phyloP scores from a whole-genome alignment of 2,797 vertebrate species.

The Mastacembelus armatus region DNA sequence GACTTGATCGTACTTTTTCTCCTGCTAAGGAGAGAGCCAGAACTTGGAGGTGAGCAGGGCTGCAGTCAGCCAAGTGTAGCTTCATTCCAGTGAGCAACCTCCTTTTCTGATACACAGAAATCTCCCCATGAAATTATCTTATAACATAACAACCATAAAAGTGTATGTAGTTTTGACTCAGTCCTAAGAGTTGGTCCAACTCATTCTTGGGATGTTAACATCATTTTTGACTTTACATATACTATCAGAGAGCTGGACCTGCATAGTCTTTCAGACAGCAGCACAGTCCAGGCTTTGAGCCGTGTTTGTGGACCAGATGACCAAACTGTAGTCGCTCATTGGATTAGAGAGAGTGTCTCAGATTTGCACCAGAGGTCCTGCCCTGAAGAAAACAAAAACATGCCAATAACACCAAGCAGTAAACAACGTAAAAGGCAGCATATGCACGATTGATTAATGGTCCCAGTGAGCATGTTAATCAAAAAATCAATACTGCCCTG shows the following conservation, averaged over 20 bases:
- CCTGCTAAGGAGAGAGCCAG: not conserved
- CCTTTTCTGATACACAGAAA: not conserved
- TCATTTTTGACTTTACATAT: too few species aligned
- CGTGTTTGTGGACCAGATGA: conserved; percentile 51
- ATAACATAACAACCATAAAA: too few species aligned
- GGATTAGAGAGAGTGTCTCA: conserved; percentile 33
- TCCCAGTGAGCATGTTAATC: conserved; percentile 9
- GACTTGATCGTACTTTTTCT: conserved; percentile 17
- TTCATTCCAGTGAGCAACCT: not conserved
- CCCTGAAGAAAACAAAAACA: conserved; percentile 34
- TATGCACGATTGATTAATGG: conserved; percentile 9
- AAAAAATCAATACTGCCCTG: conserved; percentile 19
- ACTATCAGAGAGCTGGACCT: too few species aligned
- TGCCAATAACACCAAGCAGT: not conserved
- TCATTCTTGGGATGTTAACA: too few species aligned
- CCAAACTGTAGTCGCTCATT: conserved; percentile 34
- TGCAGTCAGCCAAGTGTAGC: not conserved
- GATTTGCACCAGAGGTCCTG: conserved; percentile 11
- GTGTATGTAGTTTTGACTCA: too few species aligned
- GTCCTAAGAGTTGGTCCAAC: too few species aligned
- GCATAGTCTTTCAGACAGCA: too few species aligned
- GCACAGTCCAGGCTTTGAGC: too few species aligned
- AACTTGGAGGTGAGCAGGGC: not conserved
- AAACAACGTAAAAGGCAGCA: not conserved
- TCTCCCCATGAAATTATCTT: too few species aligned